Evolutionary conservation across 2,888 invertebrate genomes (phyloP).

Genomic region (Orthosia gothica): DNA sequence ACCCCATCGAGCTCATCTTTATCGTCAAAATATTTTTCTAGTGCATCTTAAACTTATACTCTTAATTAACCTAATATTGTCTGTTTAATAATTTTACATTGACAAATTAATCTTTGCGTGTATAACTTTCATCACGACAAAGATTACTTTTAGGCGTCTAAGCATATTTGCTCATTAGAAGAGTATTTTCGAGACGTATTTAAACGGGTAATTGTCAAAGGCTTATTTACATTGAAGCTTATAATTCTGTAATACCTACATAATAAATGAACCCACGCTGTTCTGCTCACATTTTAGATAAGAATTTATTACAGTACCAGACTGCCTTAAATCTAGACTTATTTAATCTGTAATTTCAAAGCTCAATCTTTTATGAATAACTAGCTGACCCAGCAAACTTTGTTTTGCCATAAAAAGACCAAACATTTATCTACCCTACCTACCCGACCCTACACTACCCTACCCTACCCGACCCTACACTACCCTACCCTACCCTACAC

Average conservation of each 20-base stretch:
- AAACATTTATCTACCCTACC: too few relatives aligned
- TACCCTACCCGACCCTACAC: too few relatives aligned
- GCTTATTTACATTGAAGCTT: slow-evolving; percentile 30
- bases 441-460: too few relatives aligned
- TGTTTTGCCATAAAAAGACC: too few relatives aligned
- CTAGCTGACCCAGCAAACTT: too few relatives aligned
- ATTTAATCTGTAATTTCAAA: not conserved
- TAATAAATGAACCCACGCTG: slow-evolving; percentile 4
- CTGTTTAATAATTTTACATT: not conserved
- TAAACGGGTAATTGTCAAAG: slow-evolving; percentile 47
- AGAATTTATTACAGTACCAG: not conserved
- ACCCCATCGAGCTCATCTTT: not conserved
- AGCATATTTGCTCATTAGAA: slow-evolving; percentile 39
- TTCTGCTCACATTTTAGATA: not conserved
- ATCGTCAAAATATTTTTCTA: not conserved
- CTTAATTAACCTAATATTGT: too few relatives aligned
- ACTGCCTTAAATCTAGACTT: not conserved
- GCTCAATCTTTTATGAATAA: not conserved
- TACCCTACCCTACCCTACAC: too few relatives aligned
- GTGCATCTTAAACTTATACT: too few relatives aligned
- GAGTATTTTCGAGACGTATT: slow-evolving; percentile 35
- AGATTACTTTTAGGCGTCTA: slow-evolving; percentile 30
- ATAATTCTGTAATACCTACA: slow-evolving; percentile 11
- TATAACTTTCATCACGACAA: slow-evolving; percentile 29
- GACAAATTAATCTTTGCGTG: slow-evolving; percentile 9